Conservation (phyloP, 2,888 invertebrate species). For the Onchidella celtica region DNA sequence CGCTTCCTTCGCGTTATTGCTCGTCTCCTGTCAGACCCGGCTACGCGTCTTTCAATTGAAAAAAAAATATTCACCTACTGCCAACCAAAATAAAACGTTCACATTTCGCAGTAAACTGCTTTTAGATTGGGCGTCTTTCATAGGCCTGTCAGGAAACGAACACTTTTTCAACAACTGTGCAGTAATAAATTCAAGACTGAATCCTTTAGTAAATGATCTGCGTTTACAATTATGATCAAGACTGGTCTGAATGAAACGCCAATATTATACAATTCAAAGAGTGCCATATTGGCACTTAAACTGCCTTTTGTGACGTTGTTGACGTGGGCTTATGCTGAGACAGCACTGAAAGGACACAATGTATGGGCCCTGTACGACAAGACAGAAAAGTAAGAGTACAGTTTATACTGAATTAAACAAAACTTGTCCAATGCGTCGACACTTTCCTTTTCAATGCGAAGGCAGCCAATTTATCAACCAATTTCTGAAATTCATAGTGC, state of each 20-base stretch:
- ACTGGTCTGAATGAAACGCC: slow-evolving; percentile 5
- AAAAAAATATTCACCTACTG: slow-evolving; percentile 33
- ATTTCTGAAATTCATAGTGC: too few species aligned
- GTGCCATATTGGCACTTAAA: not conserved
- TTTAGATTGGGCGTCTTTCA: slow-evolving; percentile 22
- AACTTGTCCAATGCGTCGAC: too few species aligned
- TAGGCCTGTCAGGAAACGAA: not conserved
- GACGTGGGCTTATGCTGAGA: too few species aligned
- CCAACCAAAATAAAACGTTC: slow-evolving; percentile 31
- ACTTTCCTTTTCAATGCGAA: too few species aligned
- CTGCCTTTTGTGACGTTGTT: not conserved
- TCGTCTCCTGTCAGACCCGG: not conserved
- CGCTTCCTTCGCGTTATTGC: not conserved
- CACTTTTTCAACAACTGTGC: not conserved
- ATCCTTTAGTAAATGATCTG: slow-evolving; percentile 18
- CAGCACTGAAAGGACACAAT: too few species aligned
- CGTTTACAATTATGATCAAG: slow-evolving; percentile 14
- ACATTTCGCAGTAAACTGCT: slow-evolving; percentile 19
- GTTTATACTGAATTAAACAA: too few species aligned
- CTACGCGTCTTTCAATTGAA: not conserved
- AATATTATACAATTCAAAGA: slow-evolving; percentile 24
- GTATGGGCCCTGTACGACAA: too few species aligned
- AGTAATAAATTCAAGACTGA: slow-evolving; percentile 16
- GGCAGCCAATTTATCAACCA: too few species aligned
- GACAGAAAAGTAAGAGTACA: too few species aligned